phyloP scores from a whole-genome alignment of 1,140 invertebrate genomes.

The Scaptomyza hsui region DNA sequence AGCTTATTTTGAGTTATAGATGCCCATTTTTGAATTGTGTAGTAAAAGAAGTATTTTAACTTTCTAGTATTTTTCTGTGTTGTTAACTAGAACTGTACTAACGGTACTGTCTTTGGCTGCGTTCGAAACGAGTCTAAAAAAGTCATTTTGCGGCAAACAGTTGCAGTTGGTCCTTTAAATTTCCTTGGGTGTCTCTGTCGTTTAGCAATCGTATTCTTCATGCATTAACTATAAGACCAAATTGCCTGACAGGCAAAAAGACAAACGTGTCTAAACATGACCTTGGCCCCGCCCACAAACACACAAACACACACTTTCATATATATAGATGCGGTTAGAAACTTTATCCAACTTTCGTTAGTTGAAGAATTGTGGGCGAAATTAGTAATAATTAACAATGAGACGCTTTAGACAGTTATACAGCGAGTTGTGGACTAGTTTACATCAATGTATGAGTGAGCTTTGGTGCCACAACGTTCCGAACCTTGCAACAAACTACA shows the following conservation, averaged over 20 bases:
- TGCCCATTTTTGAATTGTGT: no score
- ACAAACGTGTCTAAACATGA: conserved; percentile 10
- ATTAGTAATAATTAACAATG: conserved; percentile 33
- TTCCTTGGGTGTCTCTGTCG: conserved; percentile 7
- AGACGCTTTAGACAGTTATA: conserved; percentile 3
- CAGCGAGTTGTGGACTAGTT: conserved; percentile 16
- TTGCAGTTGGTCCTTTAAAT: conserved; percentile 6
- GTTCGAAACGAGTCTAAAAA: neutral
- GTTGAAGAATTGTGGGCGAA: conserved; percentile 23
- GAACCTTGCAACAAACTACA: neutral
- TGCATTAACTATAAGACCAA: conserved; percentile 21
- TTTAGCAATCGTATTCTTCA: conserved; percentile 4
- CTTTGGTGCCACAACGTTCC: conserved; percentile 2
- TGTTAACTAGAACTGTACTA: no score
- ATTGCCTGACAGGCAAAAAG: conserved; percentile 9
- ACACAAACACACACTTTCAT: neutral
- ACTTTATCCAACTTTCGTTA: conserved; percentile 16
- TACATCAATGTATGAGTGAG: conserved; percentile 21
- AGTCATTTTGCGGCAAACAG: neutral
- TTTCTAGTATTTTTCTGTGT: no score
- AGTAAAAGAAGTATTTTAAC: no score
- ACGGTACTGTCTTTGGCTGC: no score
- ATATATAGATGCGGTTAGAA: neutral
- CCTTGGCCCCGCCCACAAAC: conserved; percentile 1
- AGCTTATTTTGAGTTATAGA: no score